Base-by-base conservation (phyloP, 2,888 invertebrate species). In the Diplazon laetatorius region DNA sequence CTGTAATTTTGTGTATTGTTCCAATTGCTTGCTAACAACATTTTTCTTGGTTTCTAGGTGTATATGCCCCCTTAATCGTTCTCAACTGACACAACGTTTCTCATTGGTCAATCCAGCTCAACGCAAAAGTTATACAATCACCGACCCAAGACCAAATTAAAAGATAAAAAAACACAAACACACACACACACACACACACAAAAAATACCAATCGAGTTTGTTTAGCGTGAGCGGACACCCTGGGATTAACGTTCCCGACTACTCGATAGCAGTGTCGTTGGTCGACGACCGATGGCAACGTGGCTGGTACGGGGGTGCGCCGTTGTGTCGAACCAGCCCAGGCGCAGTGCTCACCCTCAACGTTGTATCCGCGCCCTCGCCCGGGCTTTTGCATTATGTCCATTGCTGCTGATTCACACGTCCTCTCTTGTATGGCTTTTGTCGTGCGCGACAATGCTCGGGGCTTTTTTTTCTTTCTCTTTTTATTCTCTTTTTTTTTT, bases 331-430 rank as follows among this genome's bases (percentile, higher is more conserved):
- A 20, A 62, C 52, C 70, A 50, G 35, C 50, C 60, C 60, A 10
- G 50, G 60, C 12, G 30, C 50, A 62, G 72, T 77, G 39, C 52
- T 46, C 60, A 69, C 37, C 63, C 52, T 70, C 80, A 63, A 50
- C 50, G 50, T 62, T 70, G 62, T 44, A 50, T 50, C 48, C 68
- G 74, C 66, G 70, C 72, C 76, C 66, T 79, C 72, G 75, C 68
- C 66, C 84, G 84, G 84, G 88, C 85, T 89, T 89, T 89, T 88
- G 88, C 89, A 89, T 89, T 89, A 89, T 90, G 86, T 86, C 88
- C 88, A 89, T 89, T 89, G 89, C 86, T 89, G 90, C 90, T 90
- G 89, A 90, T 90, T 90, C 90, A 90, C 89, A 90, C 89, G 86
- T 87, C 83, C 82, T 83, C 85, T 86, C 88, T 90, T 90, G 88